These are phyloP conservation scores for Cromileptes altivelis DNA, from an alignment of 2,113 vertebrate species.

Conservation along the genomic window DNA sequence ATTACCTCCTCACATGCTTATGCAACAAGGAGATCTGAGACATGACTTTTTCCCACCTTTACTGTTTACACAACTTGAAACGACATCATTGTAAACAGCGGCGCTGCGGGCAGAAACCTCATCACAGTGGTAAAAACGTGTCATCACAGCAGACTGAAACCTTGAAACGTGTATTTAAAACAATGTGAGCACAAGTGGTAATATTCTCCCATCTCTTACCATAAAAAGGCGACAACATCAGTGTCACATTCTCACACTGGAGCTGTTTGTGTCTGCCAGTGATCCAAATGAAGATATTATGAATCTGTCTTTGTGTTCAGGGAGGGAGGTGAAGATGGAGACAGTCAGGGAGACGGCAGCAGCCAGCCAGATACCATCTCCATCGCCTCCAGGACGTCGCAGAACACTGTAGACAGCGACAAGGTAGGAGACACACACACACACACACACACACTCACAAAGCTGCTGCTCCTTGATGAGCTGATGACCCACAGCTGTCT, in stretches of 20 bases:
- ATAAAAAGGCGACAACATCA: not conserved
- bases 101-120: not conserved
- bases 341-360: conserved; percentile 98
- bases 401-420: conserved; percentile 98
- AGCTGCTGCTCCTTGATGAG: conserved; percentile 35
- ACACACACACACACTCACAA: not conserved
- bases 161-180: not conserved
- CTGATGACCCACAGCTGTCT: conserved; percentile 69
- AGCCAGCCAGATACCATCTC: conserved; percentile 99
- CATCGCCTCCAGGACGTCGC: conserved; percentile 96
- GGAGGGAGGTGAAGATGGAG: conserved; percentile 93
- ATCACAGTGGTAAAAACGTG: not conserved
- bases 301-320: conserved; percentile 78
- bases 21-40: not conserved
- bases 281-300: not conserved
- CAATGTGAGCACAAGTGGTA: not conserved
- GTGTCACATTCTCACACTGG: not conserved
- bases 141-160: not conserved
- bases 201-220: not conserved
- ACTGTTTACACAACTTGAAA: conserved; percentile 9
- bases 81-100: not conserved
- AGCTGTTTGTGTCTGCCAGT: not conserved
- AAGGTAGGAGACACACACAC: conserved; percentile 88
- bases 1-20: not conserved
- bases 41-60: not conserved